Evolutionary conservation across 2,888 invertebrate species (phyloP), one percentile per base, ranked within the genome.

Genomic region (Watsonalla binaria): DNA sequence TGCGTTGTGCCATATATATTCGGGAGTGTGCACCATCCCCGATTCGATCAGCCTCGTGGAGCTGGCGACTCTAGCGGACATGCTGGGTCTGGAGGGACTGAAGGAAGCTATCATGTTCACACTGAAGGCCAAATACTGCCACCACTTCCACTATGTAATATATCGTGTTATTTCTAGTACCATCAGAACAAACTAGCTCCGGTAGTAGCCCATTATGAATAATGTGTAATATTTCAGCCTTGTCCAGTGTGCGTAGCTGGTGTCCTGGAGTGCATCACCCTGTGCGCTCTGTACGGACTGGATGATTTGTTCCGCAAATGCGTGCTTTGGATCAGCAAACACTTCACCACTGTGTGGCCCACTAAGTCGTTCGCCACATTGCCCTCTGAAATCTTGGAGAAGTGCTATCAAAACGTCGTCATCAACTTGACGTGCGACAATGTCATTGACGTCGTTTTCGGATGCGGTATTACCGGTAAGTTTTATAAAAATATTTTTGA

Each of bases 1-100:
- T 87, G 95, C 97, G 0, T 85, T 99, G 57, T 96, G 97, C 68
- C 98, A 98, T 80, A 96, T 99, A 62, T 99, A 99, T 77, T 98
- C 98, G 57, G 98, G 98, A 4, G 94, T 96, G 35, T 95, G 96
- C 45, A 95, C 95, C 67, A 95, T 98, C 54, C 97, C 97, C 0
- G 96, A 96, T 67, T 94, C 95, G 2, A 95, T 97, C 61, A 96
- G 95, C 78, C 93, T 98, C 50, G 95, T 96, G 56, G 97, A 98
- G 80, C 82, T 98, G 61, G 95, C 98, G 0, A 96, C 97, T 0
- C 83, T 98, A 53, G 96, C 98, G 0, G 98, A 98, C 82, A 95
- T 98, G 93, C 88, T 98, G 52, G 95, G 97, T 6, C 84, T 98
- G 24, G 97, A 98, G 80, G 98, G 98, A 0, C 91, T 99, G 5